Evolutionary conservation across 23 tunicate species (phyloP), one percentile per base, ranked within the genome.

Genomic region (Phallusia fumigata): DNA sequence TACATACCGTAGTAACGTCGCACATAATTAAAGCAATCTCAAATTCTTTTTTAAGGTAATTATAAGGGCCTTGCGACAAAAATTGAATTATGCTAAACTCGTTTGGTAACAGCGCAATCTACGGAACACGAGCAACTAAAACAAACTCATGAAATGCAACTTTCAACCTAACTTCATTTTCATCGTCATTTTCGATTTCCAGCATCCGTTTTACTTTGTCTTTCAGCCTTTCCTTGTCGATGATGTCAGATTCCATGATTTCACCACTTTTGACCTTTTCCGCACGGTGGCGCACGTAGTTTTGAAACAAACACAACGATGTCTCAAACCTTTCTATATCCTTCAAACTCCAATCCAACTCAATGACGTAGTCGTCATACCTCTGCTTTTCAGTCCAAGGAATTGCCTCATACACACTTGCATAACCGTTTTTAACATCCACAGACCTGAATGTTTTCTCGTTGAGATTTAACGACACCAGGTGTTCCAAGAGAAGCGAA

Each of bases 341-440:
- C 18, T 84, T 35, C 12, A 84, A 35, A 36, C 81, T 45, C 33
- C 75, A 76, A 11, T 76, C 53, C 33, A 30, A 3, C 8, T 26
- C 35, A 30, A 52, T n/a, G 16, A 15, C 5, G 52, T 31, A 45
- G 31, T 53, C 75, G 32, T 84, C 87, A 53, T 19, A 40, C 0
- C 87, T 74, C 31, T 33, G n/a, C 32, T 84, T 84, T 65, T 52
- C 34, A 0, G 50, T 6, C 52, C 52, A 84, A 0, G 81, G 81
- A 64, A 84, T 84, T 6, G 81, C 75, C 16, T 84, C 19, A 34
- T 50, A 76, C 11, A 76, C 58, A 49, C 53, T 36, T 10, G 32
- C 24, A 31, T 76, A 84, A 76, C 33, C 32, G 22, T 32, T 53
- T 18, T 18, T n/a, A 32, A 36, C 81, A 30, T 76, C 76, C 31